Conservation (phyloP, 35 echinoderm and acorn worm species). For the Diadema setosum region DNA sequence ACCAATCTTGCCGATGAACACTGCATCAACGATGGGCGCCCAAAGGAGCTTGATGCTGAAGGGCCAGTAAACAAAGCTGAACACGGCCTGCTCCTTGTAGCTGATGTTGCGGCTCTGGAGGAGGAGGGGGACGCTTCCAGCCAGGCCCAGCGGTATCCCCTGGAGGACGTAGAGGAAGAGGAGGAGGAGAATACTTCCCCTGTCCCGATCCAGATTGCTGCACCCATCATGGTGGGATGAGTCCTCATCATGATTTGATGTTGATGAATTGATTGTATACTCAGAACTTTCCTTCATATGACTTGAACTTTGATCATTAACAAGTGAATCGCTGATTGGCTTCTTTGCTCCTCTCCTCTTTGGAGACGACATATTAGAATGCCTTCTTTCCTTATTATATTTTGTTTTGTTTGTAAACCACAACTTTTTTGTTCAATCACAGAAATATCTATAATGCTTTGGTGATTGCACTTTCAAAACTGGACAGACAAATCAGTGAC, state of each 20-base stretch:
- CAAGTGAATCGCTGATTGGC: not conserved
- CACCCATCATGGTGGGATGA: not conserved
- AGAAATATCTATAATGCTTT: not conserved
- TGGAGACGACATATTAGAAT: not conserved
- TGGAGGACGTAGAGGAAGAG: constrained; percentile 86
- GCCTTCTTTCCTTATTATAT: not conserved
- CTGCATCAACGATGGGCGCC: constrained; percentile 92
- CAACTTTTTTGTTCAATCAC: not conserved
- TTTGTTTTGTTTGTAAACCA: not conserved
- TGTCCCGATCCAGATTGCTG: constrained; percentile 6
- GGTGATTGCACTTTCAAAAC: not conserved
- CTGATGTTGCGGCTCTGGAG: constrained; percentile 50
- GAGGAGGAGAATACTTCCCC: constrained; percentile 41
- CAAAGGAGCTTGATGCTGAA: constrained; percentile 94
- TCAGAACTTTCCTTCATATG: not conserved
- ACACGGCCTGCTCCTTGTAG: constrained; percentile 86
- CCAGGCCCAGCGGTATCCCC: constrained; percentile 90
- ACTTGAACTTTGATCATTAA: not conserved
- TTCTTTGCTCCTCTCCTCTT: not conserved
- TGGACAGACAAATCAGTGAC: not conserved
- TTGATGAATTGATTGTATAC: not conserved
- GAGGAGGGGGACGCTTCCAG: constrained; percentile 85
- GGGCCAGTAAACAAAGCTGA: constrained; percentile 99
- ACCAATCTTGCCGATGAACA: constrained; percentile 63
- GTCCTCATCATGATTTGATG: not conserved